Percentiles rank a stretch among this genome's conserved stretches.
phyloP scores from a whole-genome alignment of 2,113 vertebrate genomes.

The Gambusia holbrooki region DNA sequence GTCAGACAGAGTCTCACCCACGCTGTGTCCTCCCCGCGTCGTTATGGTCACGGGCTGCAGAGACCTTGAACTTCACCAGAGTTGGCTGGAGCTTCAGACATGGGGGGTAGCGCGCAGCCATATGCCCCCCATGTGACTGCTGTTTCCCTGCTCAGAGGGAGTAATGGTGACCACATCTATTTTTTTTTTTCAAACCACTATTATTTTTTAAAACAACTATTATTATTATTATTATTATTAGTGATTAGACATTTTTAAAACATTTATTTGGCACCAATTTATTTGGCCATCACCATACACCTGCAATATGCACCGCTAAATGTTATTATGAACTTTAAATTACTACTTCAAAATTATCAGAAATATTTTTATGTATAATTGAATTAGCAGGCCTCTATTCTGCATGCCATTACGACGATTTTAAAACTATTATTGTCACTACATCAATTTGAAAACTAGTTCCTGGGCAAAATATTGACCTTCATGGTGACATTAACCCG shows the following conservation, averaged over 20 bases:
- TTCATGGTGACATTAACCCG: not conserved
- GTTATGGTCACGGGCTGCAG: constrained; percentile 57
- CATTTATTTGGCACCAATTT: not conserved
- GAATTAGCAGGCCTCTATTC: not conserved
- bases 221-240: no score
- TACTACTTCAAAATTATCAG: not conserved
- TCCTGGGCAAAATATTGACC: not conserved
- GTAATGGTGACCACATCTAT: constrained; percentile 41
- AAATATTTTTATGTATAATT: not conserved
- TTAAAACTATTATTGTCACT: not conserved
- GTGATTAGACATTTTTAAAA: not conserved
- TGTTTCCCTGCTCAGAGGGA: constrained; percentile 53
- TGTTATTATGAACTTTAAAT: not conserved
- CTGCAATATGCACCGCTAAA: not conserved
- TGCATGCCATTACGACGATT: not conserved
- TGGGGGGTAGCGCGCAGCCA: constrained; percentile 62
- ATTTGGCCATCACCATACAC: not conserved
- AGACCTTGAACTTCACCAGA: constrained; percentile 80
- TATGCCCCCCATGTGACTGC: constrained; percentile 67
- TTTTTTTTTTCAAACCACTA: constrained; percentile 5
- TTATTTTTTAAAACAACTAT: not conserved
- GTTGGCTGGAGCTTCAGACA: constrained; percentile 45
- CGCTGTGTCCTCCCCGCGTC: constrained; percentile 24
- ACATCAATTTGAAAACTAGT: not conserved
- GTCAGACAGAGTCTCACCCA: constrained; percentile 2